Conservation (phyloP, 1,140 invertebrate species). For the Chironomus tepperi region DNA sequence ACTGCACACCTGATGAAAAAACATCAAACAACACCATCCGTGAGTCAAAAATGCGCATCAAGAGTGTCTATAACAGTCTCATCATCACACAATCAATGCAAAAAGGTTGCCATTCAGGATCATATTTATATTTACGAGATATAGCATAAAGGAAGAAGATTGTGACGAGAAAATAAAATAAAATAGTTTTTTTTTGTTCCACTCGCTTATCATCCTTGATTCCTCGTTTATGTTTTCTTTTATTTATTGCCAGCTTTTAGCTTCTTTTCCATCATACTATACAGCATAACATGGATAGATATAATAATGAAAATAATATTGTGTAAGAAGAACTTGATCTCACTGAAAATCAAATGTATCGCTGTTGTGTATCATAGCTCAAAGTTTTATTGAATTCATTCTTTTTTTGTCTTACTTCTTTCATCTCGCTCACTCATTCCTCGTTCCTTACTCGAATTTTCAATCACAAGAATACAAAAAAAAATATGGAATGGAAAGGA, state of each 20-base stretch:
- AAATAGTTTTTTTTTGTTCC: background rate
- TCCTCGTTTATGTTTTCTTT: background rate
- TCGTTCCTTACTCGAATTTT: background rate
- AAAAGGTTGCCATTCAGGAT: background rate
- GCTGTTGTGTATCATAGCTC: background rate
- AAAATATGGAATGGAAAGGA: background rate
- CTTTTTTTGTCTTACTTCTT: background rate
- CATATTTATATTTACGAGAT: background rate
- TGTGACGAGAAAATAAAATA: too few relatives aligned
- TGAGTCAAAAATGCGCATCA: background rate
- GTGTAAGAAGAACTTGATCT: background rate
- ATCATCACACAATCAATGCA: constrained; percentile 2
- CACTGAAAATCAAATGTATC: constrained; percentile 17
- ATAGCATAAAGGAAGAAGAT: background rate
- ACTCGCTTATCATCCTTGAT: background rate
- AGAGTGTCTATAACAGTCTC: background rate
- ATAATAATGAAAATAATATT: background rate
- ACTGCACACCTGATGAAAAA: too few relatives aligned
- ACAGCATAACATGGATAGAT: background rate
- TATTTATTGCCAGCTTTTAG: background rate
- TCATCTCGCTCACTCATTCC: background rate
- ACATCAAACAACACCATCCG: background rate
- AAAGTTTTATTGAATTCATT: constrained; percentile 23
- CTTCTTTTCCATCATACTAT: background rate
- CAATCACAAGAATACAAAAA: background rate